Percentiles rank a stretch among this genome's conserved stretches.
Evolutionary conservation across 2,888 invertebrate genomes (phyloP).

Genomic region (Lithophane socia): DNA sequence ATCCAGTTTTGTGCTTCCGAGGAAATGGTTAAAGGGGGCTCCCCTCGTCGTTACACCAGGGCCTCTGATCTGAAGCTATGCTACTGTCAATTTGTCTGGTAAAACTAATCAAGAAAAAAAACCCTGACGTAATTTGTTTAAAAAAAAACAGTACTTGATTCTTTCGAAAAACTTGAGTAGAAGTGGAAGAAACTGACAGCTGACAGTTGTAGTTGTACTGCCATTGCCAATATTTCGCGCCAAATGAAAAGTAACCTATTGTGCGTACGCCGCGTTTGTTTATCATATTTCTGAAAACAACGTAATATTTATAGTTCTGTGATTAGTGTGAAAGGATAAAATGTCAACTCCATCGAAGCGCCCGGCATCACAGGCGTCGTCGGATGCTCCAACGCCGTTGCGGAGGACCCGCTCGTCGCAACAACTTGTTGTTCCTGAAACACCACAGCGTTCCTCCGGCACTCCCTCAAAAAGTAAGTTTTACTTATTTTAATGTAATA

Average conservation of each 20-base stretch:
- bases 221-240: conserved; percentile 59
- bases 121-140: too few relatives aligned
- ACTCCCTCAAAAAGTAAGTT: conserved; percentile 84
- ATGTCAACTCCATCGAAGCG: conserved; percentile 88
- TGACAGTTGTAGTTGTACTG: neutral
- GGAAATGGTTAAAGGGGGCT: too few relatives aligned
- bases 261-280: conserved; percentile 40
- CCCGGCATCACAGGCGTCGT: conserved; percentile 85
- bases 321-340: conserved; percentile 36
- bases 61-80: neutral
- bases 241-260: conserved; percentile 54
- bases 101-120: neutral
- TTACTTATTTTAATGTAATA: neutral
- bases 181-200: conserved; percentile 12
- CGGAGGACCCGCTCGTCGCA: conserved; percentile 85
- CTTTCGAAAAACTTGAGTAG: too few relatives aligned
- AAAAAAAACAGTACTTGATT: too few relatives aligned
- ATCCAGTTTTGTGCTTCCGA: too few relatives aligned
- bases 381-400: conserved; percentile 86
- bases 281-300: conserved; percentile 30
- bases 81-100: neutral
- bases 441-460: conserved; percentile 86
- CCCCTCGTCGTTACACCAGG: neutral
- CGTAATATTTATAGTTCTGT: conserved; percentile 4
- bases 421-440: conserved; percentile 87